phyloP scores from a whole-genome alignment of 2,797 vertebrate genomes.

The Sciurus vulgaris region DNA sequence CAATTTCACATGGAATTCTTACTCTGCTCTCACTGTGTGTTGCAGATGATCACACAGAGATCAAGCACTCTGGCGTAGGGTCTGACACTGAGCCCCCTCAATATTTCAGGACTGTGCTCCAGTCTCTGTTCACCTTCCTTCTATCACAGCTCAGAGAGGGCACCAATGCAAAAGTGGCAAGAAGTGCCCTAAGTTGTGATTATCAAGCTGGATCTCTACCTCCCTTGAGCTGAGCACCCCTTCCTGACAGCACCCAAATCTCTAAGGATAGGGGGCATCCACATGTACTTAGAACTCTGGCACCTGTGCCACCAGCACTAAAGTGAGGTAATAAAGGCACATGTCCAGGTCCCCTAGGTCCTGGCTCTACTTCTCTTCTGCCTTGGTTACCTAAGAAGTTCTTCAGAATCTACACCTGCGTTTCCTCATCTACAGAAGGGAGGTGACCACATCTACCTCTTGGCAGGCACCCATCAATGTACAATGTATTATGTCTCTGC shows the following conservation, averaged over 20 bases:
- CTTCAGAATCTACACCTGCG: neutral
- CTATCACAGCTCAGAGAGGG: neutral
- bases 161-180: neutral
- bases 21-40: neutral
- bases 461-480: neutral
- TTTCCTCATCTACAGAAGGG: neutral
- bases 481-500: neutral
- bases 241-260: neutral
- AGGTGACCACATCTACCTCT: neutral
- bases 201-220: too few species aligned
- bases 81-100: neutral
- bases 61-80: fast-evolving
- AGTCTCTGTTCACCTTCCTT: neutral
- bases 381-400: neutral
- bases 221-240: neutral
- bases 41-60: neutral
- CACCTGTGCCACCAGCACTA: neutral
- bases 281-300: neutral
- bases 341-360: fast-evolving
- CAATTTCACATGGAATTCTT: neutral
- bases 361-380: neutral
- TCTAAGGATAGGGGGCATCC: neutral
- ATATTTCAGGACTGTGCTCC: too few species aligned
- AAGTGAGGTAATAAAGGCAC: too few species aligned
- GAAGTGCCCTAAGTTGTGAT: too few species aligned